These are phyloP conservation scores for Acronicta alni DNA, from an alignment of 2,888 invertebrate genomes.

Conservation along the genomic window DNA sequence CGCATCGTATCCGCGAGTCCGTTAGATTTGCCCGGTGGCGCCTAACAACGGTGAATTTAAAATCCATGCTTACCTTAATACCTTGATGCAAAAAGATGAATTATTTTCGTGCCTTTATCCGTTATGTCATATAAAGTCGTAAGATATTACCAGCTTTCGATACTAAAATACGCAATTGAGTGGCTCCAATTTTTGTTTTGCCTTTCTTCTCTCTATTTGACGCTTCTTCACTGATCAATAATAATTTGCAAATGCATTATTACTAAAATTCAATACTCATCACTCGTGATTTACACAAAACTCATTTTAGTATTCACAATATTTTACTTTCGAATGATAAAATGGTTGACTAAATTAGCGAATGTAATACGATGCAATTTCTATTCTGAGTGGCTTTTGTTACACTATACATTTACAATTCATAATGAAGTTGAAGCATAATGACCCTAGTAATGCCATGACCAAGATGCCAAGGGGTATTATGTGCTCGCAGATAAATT, in stretches of 20 bases:
- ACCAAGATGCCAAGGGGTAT: conserved; percentile 35
- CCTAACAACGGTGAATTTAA: conserved; percentile 51
- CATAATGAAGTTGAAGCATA: conserved; percentile 37
- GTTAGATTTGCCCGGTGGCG: conserved; percentile 60
- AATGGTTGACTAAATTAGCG: conserved; percentile 27
- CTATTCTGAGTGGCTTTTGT: conserved; percentile 38
- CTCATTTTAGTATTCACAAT: conserved; percentile 6
- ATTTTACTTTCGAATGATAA: conserved; percentile 34
- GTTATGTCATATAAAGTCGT: conserved; percentile 1
- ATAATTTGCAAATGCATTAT: conserved; percentile 22
- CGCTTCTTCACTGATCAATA: conserved; percentile 13
- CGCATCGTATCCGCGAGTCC: conserved; percentile 56
- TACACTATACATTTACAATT: conserved; percentile 21
- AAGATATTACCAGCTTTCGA: conserved; percentile 9
- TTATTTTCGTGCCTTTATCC: conserved; percentile 10
- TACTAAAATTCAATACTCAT: conserved; percentile 17
- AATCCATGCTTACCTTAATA: conserved; percentile 20
- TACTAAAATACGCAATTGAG: conserved; percentile 7
- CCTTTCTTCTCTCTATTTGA: conserved; percentile 34
- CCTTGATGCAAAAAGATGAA: conserved; percentile 30
- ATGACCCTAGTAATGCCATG: conserved; percentile 25
- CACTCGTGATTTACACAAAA: conserved; percentile 18
- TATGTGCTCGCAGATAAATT: conserved; percentile 25
- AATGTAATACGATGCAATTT: conserved; percentile 31
- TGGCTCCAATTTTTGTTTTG: conserved; percentile 20